phyloP scores from a whole-genome alignment of 2,113 vertebrate species.

The Heptranchias perlo region DNA sequence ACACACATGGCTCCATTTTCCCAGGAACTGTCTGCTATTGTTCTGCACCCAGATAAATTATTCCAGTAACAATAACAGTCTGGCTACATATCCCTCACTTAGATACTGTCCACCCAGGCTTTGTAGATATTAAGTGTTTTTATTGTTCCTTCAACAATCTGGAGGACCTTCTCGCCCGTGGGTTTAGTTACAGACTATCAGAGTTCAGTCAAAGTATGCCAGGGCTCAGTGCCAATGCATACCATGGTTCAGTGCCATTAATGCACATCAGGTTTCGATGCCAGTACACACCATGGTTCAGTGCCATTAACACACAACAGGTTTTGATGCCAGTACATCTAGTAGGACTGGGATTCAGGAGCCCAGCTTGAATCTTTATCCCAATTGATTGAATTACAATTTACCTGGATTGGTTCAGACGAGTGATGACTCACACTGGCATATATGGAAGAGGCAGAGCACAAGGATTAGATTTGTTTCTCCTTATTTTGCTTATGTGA shows the following conservation, averaged over 20 bases:
- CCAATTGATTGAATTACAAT: not conserved
- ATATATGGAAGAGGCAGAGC: not conserved
- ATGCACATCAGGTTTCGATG: not conserved
- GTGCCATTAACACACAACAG: not conserved
- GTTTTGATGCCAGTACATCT: not conserved
- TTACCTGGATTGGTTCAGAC: not conserved
- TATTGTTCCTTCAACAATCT: not conserved
- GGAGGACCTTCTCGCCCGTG: not conserved
- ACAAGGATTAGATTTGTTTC: not conserved
- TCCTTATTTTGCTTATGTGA: not conserved
- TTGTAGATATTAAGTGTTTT: not conserved
- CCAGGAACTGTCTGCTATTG: not conserved
- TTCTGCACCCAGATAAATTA: not conserved
- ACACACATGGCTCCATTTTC: not conserved
- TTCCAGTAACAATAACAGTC: not conserved
- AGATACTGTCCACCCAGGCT: not conserved
- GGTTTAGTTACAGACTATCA: not conserved
- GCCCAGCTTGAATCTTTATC: not conserved
- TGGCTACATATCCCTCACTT: not conserved
- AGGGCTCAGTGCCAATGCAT: not conserved
- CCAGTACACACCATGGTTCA: too few relatives aligned
- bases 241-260: not conserved
- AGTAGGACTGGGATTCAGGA: not conserved
- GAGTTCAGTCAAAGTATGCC: not conserved
- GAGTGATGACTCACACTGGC: not conserved